phyloP scores from a whole-genome alignment of 1,140 invertebrate genomes.

The Copidosoma floridanum region DNA sequence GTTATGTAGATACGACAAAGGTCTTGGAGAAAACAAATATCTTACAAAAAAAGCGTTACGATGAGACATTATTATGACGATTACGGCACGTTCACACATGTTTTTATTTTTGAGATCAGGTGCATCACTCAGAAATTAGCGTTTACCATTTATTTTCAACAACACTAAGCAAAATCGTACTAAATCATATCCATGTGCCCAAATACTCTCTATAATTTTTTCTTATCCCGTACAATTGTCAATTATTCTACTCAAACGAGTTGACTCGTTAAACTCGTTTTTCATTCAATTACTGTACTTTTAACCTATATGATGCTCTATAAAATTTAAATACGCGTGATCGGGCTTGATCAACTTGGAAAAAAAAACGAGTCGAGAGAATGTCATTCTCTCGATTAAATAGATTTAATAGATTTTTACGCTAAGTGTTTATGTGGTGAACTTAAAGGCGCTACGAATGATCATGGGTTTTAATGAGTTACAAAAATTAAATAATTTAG shows the following conservation, averaged over 20 bases:
- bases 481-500: too few species aligned
- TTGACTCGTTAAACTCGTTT: constrained; percentile 6
- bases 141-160: background rate
- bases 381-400: too few species aligned
- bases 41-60: constrained; percentile 6
- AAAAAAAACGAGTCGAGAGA: too few species aligned
- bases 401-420: too few species aligned
- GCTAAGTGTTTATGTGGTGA: too few species aligned
- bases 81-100: background rate
- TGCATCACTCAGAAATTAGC: background rate
- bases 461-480: too few species aligned
- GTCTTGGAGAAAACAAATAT: background rate
- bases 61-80: constrained; percentile 1
- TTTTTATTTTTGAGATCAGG: constrained; percentile 21
- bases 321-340: constrained; percentile 11
- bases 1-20: background rate
- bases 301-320: background rate
- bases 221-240: constrained; percentile 10
- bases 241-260: constrained; percentile 4
- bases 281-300: background rate
- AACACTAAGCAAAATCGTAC: background rate
- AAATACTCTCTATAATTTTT: background rate
- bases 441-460: too few species aligned
- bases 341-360: background rate
- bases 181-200: too few species aligned